Evolutionary conservation across 2,888 invertebrate species (phyloP), one percentile per base, ranked within the genome.

Genomic region (Doris montereyensis): DNA sequence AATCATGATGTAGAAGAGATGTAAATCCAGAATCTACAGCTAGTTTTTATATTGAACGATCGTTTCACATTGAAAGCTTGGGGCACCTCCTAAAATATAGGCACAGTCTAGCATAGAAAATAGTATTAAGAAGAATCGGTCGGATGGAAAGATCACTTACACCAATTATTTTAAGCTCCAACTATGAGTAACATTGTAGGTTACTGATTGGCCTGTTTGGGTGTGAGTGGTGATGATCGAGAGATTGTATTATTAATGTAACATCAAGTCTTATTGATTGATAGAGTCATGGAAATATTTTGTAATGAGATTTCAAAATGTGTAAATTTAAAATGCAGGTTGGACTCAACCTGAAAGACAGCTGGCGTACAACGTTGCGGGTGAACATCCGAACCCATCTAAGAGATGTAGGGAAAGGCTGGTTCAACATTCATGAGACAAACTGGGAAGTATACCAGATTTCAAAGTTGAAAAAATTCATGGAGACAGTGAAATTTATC

Each of bases 351-450:
- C 85, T 91, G 79, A 91, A 88, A 82, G 91, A 91, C 84, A 90
- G 89, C 60, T 91, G 91, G 91, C 91, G 90, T 72, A 88, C 87
- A 10, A 88, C 89, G 2, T 83, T 91, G 67, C 93, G 94, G 0
- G 94, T 94, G 21, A 94, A 94, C 4, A 94, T 96, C 28, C 92
- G 94, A 32, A 94, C 95, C 92, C 94, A 94, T n/a, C 93, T 96
- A 75, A 93, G 95, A 30, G 95, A 95, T 84, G 93, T 95, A 3
- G 96, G 96, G 1, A 96, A 96, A 91, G 96, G 97, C 0, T 96
- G 96, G 96, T 95, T 95, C 89, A 95, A 96, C 88, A 94, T 97
- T 17, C 93, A 94, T 77, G 94, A 95, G 85, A 94, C 93, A 78
- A 93, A 94, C 81, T 95, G 95, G 93, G 93, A 94, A 52, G 94